A percentile compares a stretch with the other conserved stretches of the same genome.
phyloP scores from a whole-genome alignment of 2,113 vertebrate genomes.

The Sclerurus mexicanus region DNA sequence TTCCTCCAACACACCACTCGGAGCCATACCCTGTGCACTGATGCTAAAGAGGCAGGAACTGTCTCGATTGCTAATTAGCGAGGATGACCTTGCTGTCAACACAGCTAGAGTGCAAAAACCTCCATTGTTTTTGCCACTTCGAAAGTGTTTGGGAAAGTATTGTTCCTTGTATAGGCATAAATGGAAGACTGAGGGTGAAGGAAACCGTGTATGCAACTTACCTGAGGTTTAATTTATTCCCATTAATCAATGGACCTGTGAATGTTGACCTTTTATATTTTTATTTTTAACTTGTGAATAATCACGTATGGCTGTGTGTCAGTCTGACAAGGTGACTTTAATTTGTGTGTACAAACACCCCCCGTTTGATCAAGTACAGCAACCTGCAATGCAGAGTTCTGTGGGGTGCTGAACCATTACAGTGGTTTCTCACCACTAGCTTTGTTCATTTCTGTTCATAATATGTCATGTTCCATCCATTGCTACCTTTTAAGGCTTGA shows the following conservation, averaged over 20 bases:
- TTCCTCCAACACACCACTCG: constrained; percentile 36
- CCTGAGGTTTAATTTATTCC: constrained; percentile 77
- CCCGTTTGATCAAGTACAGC: not conserved
- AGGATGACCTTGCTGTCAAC: constrained; percentile 51
- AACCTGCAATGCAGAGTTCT: not conserved
- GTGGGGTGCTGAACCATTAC: not conserved
- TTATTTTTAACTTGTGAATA: constrained; percentile 58
- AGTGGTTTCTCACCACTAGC: not conserved
- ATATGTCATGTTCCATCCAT: not conserved
- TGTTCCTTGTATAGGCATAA: constrained; percentile 56
- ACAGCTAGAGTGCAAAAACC: constrained; percentile 60
- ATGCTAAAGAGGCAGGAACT: constrained; percentile 58
- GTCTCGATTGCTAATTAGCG: constrained; percentile 1
- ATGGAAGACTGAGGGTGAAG: constrained; percentile 63
- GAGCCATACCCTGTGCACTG: constrained; percentile 74
- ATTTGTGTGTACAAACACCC: not conserved
- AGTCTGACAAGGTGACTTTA: constrained; percentile 1
- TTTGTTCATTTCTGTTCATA: constrained; percentile 6
- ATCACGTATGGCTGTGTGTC: not conserved
- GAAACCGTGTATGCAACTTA: constrained; percentile 28
- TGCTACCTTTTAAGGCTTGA: constrained; percentile 17
- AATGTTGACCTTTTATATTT: constrained; percentile 66
- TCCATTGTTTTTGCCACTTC: constrained; percentile 55
- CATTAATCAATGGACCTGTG: constrained; percentile 57
- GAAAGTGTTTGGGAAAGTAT: constrained; percentile 66